Evolutionary conservation across 2,888 invertebrate genomes (phyloP), one percentile per base, ranked within the genome.

Genomic region (Agelastica alni): DNA sequence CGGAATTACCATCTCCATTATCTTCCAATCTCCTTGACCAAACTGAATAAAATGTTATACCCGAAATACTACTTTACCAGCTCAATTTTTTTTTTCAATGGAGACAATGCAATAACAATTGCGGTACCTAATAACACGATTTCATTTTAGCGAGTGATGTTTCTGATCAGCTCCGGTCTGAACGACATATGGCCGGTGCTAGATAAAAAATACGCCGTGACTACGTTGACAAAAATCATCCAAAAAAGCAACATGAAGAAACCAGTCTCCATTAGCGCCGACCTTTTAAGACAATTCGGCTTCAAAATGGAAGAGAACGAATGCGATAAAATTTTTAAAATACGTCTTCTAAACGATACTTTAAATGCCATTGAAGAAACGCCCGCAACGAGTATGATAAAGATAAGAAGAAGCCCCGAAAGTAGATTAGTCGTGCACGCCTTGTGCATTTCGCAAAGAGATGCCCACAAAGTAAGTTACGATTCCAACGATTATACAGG

Each of bases 331-430:
- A 44, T 51, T 16, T 51, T 62, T 7, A 69, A 65, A 62, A 60
- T 66, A 22, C 42, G 54, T 30, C 47, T 69, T 13, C 51, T 69
- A 9, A 41, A 63, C 16, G 22, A 54, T n/a, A 64, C 62, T 2
- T 53, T 70, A 22, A 31, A 53, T 2, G 58, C 60, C 5, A 44
- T 70, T 3, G 43, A 41, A 22, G 9, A 53, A 18, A 52, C 20
- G 39, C 31, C 60, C 3, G 4, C 44, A 14, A 34, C 37, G 10
- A 53, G 55, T 32, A 49, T 61, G 37, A 39, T 66, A 37, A 69
- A 68, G 43, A 69, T 70, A 30, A 58, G 70, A 13, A 57, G 66
- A 22, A 66, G 61, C 54, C 70, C 70, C 12, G 68, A 69, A 54
- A 66, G 63, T 30, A 59, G 70, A 55, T 51, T 70, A 17, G 62